Base-by-base conservation (phyloP, 2,113 vertebrate genomes). In the Pteronura brasiliensis region DNA sequence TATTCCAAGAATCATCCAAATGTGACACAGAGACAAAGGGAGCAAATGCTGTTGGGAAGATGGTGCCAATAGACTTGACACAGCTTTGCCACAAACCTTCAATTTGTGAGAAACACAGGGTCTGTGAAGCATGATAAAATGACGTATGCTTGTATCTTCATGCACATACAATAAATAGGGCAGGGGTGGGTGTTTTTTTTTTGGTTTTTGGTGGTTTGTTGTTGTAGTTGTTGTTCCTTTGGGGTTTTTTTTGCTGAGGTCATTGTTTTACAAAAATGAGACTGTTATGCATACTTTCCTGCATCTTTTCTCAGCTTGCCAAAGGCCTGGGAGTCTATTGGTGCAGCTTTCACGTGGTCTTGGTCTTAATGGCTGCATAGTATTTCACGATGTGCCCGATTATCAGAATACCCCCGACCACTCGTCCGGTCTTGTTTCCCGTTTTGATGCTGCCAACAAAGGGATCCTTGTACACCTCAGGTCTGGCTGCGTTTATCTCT, bases 161-260 rank as follows among this genome's bases (percentile, higher is more conserved):
- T 7, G 7, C 15, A 18, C 15, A 4, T 1, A 0, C 7, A 18
- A 17, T 20, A 61, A 9, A 0, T 34, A 31, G 4, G 29, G 29
- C 49, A 61, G 55, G 52, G 42, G 4, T n/a, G n/a, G n/a, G n/a
- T n/a, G n/a, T n/a, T n/a, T 7, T 67, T 21, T 15, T 67, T 21
- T n/a, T 9, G 67, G 34, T 3, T 7, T 23, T 72, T 42, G 52
- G 52, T 55, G 52, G 6, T 55, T 55, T 55, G 1, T 55, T 55
- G 49, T 55, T 55, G 17, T n/a, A n/a, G n/a, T 55, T 55, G 17
- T 12, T 21, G 39, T 27, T 44, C 39, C 36, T 44, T 74, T 44
- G 39, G 72, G 20, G n/a, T n/a, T 6, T 21, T n/a, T 57, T 10
- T 61, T 27, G 23, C 42, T 23, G 12, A 14, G 13, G 11, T 11